Conservation (phyloP, 2,113 vertebrate species). For the Redunca redunca region DNA sequence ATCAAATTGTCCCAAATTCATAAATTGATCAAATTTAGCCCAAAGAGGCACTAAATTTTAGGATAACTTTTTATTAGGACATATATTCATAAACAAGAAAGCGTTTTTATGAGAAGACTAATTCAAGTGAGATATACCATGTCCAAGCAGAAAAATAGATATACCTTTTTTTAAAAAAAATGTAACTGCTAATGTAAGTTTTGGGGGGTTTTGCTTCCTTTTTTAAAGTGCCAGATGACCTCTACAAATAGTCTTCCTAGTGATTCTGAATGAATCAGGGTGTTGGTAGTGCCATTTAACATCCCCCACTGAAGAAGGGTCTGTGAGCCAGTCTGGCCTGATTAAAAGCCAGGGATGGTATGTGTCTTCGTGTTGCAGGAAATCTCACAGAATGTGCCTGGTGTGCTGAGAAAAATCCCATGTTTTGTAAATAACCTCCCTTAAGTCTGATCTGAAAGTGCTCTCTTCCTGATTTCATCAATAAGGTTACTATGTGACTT, state of each 20-base stretch:
- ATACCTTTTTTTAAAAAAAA: not conserved
- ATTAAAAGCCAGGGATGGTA: conserved; percentile 52
- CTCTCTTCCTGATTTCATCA: conserved; percentile 85
- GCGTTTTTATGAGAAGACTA: not conserved
- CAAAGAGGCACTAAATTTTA: not conserved
- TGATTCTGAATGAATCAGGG: not conserved
- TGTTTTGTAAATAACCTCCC: conserved; percentile 81
- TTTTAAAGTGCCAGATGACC: not conserved
- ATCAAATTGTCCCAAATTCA: not conserved
- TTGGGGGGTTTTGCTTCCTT: not conserved
- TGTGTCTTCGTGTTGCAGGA: conserved; percentile 58
- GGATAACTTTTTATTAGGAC: not conserved
- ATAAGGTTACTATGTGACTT: conserved; percentile 85
- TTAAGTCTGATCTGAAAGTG: conserved; percentile 82
- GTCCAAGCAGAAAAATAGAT: not conserved
- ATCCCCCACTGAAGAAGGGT: conserved; percentile 39
- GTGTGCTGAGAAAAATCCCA: conserved; percentile 71
- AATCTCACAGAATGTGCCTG: conserved; percentile 59
- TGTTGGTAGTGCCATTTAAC: conserved; percentile 41
- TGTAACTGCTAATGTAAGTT: not conserved
- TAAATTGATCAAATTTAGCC: not conserved
- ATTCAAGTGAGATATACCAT: not conserved
- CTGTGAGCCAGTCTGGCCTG: conserved; percentile 51
- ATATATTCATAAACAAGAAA: conserved; percentile 31
- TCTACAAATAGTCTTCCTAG: not conserved